Base-by-base conservation (phyloP, 1,140 invertebrate genomes). In the Caenorhabditis remanei region DNA sequence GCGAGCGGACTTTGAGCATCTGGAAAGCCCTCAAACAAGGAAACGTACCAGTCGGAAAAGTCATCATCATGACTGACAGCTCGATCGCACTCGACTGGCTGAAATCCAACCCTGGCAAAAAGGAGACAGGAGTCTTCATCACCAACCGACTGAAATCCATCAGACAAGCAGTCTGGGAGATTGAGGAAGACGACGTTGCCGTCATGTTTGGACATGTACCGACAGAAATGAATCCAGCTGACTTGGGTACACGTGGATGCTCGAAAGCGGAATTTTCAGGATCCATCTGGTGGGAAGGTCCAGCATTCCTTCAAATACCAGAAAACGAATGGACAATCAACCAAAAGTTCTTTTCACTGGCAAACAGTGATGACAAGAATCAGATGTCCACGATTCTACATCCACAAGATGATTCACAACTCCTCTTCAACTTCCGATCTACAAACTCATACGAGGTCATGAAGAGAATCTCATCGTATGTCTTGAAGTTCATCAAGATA, bases 201-300 rank as follows among this genome's bases (percentile, higher is more conserved):
- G 32, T 41, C n/a, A 55, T 1, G 0, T 50, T 75, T 9, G 61
- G 65, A 21, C 50, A 85, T 40, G 84, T 85, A 0, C 13, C 4
- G 4, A 48, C 84, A 0, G 40, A 55, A 0, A 0, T 75, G 21
- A 85, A 85, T 56, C 85, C 65, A 21, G 85, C 85, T 0, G 85
- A 85, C 48, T 21, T 55, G 2, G 65, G 46, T 0, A 85, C 85
- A 40, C 19, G 85, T 48, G 85, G 85, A 65, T 19, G 16, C 4
- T 1, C 21, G 0, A 65, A 32, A 65, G 0, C 43, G 0, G 14
- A 46, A 4, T 2, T 46, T 4, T 6, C 58, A 16, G 14, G 46
- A 67, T n/a, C n/a, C 21, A 24, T 85, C 46, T 46, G 58, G 41
- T 56, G 50, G 43, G 14, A 46, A 43, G 41, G 41, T 65, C 48